Conservation (phyloP, 2,113 vertebrate species). For the Sylvicapra grimmia region DNA sequence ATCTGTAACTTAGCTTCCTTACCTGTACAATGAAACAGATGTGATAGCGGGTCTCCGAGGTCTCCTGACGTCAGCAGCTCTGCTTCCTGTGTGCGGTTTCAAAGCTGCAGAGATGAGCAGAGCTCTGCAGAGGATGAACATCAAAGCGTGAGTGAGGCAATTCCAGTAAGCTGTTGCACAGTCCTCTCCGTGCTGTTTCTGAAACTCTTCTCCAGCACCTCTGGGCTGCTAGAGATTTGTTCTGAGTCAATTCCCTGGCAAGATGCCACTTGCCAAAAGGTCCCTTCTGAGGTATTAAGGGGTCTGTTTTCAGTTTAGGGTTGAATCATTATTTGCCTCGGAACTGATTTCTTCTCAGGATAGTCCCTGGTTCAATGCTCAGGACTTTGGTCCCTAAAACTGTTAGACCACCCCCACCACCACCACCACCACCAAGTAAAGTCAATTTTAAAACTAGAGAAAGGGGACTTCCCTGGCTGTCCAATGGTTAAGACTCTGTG, state of each 20-base stretch:
- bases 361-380: neutral
- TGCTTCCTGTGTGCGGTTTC: neutral
- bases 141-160: conserved; percentile 12
- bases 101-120: neutral
- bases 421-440: neutral
- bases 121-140: neutral
- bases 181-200: neutral
- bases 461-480: neutral
- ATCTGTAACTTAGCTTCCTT: neutral
- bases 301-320: neutral
- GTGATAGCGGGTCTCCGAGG: neutral
- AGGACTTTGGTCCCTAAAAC: neutral
- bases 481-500: fast-evolving
- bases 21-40: neutral
- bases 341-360: conserved; percentile 30
- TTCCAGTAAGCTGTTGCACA: conserved; percentile 3
- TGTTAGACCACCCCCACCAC: neutral
- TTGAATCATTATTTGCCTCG: conserved; percentile 26
- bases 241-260: conserved; percentile 48
- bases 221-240: neutral
- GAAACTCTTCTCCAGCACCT: conserved; percentile 1
- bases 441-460: neutral
- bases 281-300: neutral
- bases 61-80: neutral
- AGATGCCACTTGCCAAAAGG: conserved; percentile 21